These are phyloP conservation scores for Anarsia innoxiella DNA, from an alignment of 2,888 invertebrate species.

Conservation along the genomic window DNA sequence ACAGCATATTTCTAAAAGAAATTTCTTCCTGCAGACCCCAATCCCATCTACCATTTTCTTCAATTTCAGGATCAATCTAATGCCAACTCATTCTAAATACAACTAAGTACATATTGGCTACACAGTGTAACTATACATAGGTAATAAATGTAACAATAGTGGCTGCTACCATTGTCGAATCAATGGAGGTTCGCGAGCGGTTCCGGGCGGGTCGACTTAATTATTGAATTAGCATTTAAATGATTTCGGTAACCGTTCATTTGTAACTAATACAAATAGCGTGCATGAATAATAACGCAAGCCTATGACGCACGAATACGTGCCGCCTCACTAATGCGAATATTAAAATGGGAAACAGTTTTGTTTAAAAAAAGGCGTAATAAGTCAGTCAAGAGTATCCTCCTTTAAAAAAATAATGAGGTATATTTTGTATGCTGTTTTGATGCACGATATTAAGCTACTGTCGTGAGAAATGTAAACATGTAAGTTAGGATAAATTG, in stretches of 20 bases:
- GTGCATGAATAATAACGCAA: constrained; percentile 68
- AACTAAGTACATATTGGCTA: too few relatives aligned
- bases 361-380: constrained; percentile 20
- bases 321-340: constrained; percentile 36
- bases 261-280: constrained; percentile 76
- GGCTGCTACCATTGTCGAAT: constrained; percentile 34
- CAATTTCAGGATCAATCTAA: too few relatives aligned
- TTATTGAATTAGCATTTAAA: constrained; percentile 77
- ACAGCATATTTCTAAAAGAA: too few relatives aligned
- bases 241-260: constrained; percentile 76
- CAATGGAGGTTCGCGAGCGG: constrained; percentile 49
- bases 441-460: constrained; percentile 23
- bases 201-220: constrained; percentile 68
- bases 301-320: constrained; percentile 41
- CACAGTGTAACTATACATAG: background rate
- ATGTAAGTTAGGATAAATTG: constrained; percentile 15
- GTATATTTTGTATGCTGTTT: constrained; percentile 22
- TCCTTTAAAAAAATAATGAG: constrained; percentile 15
- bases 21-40: too few relatives aligned
- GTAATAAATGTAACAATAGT: constrained; percentile 1
- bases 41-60: too few relatives aligned
- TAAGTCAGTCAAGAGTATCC: constrained; percentile 25
- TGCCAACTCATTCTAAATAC: too few relatives aligned
- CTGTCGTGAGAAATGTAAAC: constrained; percentile 18
- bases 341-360: constrained; percentile 1